A percentile compares a stretch with the other conserved stretches of the same genome.
phyloP scores from a whole-genome alignment of 2,797 vertebrate species.

The Rhinatrema bivittatum region DNA sequence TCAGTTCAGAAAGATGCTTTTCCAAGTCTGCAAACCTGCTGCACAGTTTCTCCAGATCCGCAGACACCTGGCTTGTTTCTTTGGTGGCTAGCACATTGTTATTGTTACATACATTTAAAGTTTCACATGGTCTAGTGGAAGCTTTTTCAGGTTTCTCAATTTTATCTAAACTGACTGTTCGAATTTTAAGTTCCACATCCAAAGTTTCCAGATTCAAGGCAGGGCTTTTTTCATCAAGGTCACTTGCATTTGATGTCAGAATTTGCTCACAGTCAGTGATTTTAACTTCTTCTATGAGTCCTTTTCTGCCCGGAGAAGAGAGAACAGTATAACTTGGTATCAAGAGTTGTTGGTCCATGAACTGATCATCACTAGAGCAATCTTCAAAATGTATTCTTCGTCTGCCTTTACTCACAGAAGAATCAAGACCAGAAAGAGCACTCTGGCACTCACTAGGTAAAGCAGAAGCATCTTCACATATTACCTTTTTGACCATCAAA shows the following conservation, averaged over 20 bases:
- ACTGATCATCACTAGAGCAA: slow-evolving; percentile 56
- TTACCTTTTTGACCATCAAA: slow-evolving; percentile 67
- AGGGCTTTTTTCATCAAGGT: slow-evolving; percentile 61
- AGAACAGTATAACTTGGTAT: slow-evolving; percentile 61
- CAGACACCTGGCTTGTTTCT: slow-evolving; percentile 61
- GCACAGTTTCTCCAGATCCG: slow-evolving; percentile 76
- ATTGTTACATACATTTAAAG: slow-evolving; percentile 36
- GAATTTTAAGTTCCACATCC: slow-evolving; percentile 66
- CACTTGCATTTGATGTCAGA: slow-evolving; percentile 56
- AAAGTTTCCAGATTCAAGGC: slow-evolving; percentile 57
- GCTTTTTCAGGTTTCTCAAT: slow-evolving; percentile 54
- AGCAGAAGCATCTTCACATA: slow-evolving; percentile 54
- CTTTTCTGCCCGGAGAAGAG: slow-evolving; percentile 62
- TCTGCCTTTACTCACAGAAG: slow-evolving; percentile 49
- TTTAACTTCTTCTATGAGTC: slow-evolving; percentile 70
- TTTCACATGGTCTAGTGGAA: slow-evolving; percentile 51
- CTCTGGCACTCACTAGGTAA: slow-evolving; percentile 24
- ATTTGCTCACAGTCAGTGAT: slow-evolving; percentile 59
- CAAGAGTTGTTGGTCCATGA: slow-evolving; percentile 61
- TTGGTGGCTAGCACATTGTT: slow-evolving; percentile 39
- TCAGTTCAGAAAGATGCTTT: slow-evolving; percentile 71
- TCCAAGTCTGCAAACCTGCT: slow-evolving; percentile 71
- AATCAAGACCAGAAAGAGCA: slow-evolving; percentile 36
- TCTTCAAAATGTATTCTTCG: slow-evolving; percentile 74
- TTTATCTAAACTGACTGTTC: slow-evolving; percentile 55